These are phyloP conservation scores for Pseudomugil tenellus DNA, from an alignment of 2,797 vertebrate genomes.

Conservation along the genomic window DNA sequence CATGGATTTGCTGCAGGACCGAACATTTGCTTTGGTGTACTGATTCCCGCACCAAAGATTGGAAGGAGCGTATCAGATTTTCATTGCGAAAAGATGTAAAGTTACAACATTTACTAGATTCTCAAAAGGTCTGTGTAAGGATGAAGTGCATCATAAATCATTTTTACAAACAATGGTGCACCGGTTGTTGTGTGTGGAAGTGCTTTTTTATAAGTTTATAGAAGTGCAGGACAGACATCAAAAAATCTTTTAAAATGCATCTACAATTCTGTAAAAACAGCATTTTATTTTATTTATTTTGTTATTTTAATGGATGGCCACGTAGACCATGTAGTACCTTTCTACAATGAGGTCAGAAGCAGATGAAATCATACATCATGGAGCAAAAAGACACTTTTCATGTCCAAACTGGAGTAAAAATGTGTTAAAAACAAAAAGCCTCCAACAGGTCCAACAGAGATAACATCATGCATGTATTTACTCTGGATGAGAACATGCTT, in stretches of 20 bases:
- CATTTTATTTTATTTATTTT: background rate
- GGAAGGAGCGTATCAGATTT: background rate
- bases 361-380: background rate
- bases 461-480: background rate
- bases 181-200: background rate
- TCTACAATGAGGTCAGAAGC: background rate
- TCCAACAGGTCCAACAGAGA: background rate
- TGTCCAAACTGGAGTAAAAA: background rate
- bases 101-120: background rate
- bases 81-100: background rate
- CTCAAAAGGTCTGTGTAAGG: background rate
- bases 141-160: background rate
- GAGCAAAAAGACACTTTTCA: background rate
- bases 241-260: background rate
- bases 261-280: background rate
- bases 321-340: background rate
- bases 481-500: no score
- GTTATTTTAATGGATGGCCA: no score
- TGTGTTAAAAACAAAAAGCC: background rate
- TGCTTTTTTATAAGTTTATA: background rate
- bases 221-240: no score
- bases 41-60: constrained; percentile 8
- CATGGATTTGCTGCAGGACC: constrained; percentile 22
- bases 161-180: background rate
- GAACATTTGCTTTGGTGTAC: constrained; percentile 20